Conservation (phyloP, 2,113 vertebrate species). For the Benitochromis conjunctus region DNA sequence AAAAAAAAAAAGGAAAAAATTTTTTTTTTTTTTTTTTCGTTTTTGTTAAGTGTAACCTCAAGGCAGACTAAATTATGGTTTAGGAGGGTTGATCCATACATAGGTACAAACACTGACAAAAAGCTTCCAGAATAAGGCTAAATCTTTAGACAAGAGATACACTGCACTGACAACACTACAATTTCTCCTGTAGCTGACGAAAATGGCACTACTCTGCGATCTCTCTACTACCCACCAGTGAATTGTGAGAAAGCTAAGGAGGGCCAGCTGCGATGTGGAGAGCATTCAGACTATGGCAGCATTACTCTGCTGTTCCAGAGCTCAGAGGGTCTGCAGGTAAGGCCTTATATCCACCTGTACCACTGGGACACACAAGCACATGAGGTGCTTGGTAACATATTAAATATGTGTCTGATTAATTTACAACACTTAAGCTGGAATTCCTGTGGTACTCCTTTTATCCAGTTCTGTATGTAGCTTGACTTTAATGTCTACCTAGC, state of each 20-base stretch:
- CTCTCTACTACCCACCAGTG: conserved; percentile 69
- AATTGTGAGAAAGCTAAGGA: conserved; percentile 35
- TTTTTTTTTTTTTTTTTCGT: no score
- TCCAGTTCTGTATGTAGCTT: no score
- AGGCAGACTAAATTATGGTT: background rate
- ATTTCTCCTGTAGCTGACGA: conserved; percentile 27
- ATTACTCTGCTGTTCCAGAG: conserved; percentile 74
- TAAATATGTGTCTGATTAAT: background rate
- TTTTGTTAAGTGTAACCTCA: background rate
- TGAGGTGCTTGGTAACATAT: background rate
- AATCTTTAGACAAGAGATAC: background rate
- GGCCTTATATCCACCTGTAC: background rate
- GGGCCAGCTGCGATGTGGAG: conserved; percentile 72
- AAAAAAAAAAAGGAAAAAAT: no score
- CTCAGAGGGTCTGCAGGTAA: conserved; percentile 69
- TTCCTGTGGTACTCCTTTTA: background rate
- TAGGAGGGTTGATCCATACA: background rate
- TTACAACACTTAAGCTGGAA: background rate
- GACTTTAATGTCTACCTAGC: no score
- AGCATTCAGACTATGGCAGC: conserved; percentile 76
- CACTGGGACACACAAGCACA: background rate
- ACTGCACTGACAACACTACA: background rate
- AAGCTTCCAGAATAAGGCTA: background rate
- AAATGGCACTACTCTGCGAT: conserved; percentile 62
- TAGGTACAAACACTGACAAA: background rate